Conservation (phyloP, 2,797 vertebrate genomes). For the Sebastes itinus region DNA sequence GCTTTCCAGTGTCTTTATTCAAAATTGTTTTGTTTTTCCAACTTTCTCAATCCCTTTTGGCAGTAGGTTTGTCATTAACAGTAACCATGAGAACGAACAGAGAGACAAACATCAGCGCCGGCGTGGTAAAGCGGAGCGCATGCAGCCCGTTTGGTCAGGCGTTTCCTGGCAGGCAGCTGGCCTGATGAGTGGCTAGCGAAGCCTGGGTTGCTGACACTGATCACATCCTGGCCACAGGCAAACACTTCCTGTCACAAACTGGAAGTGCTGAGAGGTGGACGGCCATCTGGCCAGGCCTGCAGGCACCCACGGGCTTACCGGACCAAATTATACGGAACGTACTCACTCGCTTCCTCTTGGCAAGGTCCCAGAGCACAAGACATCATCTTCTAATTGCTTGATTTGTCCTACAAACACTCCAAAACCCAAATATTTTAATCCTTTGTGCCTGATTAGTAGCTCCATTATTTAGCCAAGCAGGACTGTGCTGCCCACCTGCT, state of each 20-base stretch:
- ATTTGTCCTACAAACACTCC: neutral
- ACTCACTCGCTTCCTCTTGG: conserved; percentile 2
- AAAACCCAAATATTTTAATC: neutral
- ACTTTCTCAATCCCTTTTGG: neutral
- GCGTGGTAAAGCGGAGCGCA: neutral
- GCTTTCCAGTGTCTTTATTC: neutral
- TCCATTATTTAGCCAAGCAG: too few species aligned
- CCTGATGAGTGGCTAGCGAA: conserved; percentile 33
- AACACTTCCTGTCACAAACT: conserved; percentile 50
- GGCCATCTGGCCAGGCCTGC: conserved; percentile 44
- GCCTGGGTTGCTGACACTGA: conserved; percentile 27
- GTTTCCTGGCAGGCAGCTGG: conserved; percentile 43
- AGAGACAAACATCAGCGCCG: neutral
- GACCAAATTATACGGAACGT: conserved; percentile 29
- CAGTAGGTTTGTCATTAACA: conserved; percentile 1
- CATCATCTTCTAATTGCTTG: neutral
- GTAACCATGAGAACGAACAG: conserved; percentile 12
- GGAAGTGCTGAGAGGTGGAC: conserved; percentile 37
- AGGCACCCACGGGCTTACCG: conserved; percentile 33
- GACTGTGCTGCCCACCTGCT: too few species aligned
- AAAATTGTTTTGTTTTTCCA: conserved; percentile 2
- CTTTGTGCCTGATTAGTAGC: fast-evolving
- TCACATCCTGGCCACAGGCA: conserved; percentile 51
- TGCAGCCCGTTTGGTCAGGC: neutral
- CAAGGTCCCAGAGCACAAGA: neutral